Base-by-base conservation (phyloP, 2,113 vertebrate genomes). In the Cnemophilus loriae region DNA sequence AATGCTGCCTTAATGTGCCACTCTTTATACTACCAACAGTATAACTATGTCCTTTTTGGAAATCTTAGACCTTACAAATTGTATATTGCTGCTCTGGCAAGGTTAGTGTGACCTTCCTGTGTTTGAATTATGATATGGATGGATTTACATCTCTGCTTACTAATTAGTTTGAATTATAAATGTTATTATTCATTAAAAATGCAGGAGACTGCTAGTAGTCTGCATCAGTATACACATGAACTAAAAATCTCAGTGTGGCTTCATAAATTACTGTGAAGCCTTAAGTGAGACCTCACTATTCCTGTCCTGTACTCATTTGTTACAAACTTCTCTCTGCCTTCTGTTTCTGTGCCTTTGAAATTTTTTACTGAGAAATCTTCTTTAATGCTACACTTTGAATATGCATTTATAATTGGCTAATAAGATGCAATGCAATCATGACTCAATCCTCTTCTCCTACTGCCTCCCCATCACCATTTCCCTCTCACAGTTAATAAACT, bases 151-250 rank as follows among this genome's bases (percentile, higher is more conserved):
- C n/a, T 71, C 84, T 65, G 49, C 71, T 87, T 94, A 49, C 69
- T 60, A 76, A 46, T 70, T 69, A 56, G 23, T 84, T 84, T 67
- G 76, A 94, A 79, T 94, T 91, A 92, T n/a, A 85, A 75, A 94
- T 75, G 50, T 24, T 68, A 47, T 74, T 90, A 68, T 67, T 93
- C 28, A 74, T 71, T 84, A 75, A 81, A 78, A 88, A 59, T 60
- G 30, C 74, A 82, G 65, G 52, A 82, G 47, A 59, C 35, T 60
- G 49, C 39, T 77, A 63, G 71, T 37, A 76, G 50, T 17, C 78
- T 84, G 22, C 1, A 3, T 47, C 73, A 87, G 33, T 55, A 33
- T 30, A 61, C 42, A 70, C 33, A 63, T 9, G 47, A 89, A 55
- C 53, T 56, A 70, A 81, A 73, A 61, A 35, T 80, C 39, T 32